Percentiles rank a stretch among this genome's conserved stretches.
Evolutionary conservation across 2,113 vertebrate species (phyloP).

Genomic region (Proterorhinus semilunaris): DNA sequence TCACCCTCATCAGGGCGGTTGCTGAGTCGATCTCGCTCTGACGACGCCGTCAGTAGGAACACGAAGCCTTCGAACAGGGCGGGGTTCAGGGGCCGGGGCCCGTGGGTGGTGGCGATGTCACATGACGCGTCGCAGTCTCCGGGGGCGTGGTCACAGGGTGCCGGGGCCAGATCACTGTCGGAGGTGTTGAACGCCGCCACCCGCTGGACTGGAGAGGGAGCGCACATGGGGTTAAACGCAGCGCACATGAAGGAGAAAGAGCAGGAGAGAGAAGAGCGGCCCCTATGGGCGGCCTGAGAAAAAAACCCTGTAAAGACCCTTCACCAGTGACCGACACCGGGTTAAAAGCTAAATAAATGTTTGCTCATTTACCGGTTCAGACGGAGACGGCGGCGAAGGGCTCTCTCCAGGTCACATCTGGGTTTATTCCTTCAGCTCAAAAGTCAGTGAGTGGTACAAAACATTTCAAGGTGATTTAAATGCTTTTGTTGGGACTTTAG

Average conservation of each 20-base stretch:
- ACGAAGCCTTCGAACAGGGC: slow-evolving; percentile 94
- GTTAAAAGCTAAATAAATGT: no score
- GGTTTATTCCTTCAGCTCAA: no score
- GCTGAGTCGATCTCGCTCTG: slow-evolving; percentile 80
- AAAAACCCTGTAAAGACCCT: neutral
- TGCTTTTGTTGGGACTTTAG: no score
- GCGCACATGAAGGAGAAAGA: no score
- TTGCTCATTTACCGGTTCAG: no score
- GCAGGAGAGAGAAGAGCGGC: no score
- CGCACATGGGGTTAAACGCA: neutral
- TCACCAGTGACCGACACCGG: slow-evolving; percentile 57
- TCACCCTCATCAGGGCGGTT: slow-evolving; percentile 50
- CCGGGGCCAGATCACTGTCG: slow-evolving; percentile 72
- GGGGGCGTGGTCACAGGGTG: neutral
- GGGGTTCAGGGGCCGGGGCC: slow-evolving; percentile 86
- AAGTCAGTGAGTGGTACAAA: no score
- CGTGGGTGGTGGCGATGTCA: slow-evolving; percentile 75
- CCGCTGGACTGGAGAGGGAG: neutral
- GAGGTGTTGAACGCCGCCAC: slow-evolving; percentile 63
- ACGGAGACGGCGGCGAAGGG: no score
- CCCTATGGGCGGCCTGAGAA: no score
- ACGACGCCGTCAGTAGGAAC: slow-evolving; percentile 91
- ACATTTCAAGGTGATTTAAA: no score
- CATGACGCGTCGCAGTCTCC: slow-evolving; percentile 7
- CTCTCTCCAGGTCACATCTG: no score